Conservation (phyloP, 2,888 invertebrate genomes). For the Rhagium mordax region DNA sequence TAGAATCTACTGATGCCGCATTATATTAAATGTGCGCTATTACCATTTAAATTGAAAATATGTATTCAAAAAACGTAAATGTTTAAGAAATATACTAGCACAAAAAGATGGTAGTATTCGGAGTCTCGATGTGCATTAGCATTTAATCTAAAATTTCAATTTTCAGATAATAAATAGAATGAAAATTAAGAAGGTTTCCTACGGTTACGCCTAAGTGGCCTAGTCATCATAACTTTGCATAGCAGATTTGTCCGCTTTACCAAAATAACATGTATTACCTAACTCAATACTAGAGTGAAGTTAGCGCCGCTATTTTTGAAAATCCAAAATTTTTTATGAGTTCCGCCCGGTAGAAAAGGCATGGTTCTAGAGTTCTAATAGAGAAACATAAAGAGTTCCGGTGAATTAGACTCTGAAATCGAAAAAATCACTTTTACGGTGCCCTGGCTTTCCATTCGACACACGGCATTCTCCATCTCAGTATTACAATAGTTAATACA, state of each 20-base stretch:
- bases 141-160: constrained; percentile 4
- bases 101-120: background rate
- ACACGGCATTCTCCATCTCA: too few relatives aligned
- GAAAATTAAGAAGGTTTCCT: constrained; percentile 2
- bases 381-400: too few relatives aligned
- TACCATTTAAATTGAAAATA: constrained; percentile 13
- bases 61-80: background rate
- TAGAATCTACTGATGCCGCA: background rate
- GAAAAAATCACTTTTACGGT: too few relatives aligned
- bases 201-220: background rate
- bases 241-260: background rate
- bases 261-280: background rate
- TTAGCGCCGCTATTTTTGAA: too few relatives aligned
- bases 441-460: too few relatives aligned
- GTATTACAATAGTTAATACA: too few relatives aligned
- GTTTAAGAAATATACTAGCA: background rate
- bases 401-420: too few relatives aligned
- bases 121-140: constrained; percentile 1
- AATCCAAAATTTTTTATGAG: too few relatives aligned
- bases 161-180: constrained; percentile 5
- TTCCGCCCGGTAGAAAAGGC: too few relatives aligned
- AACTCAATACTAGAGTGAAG: too few relatives aligned
- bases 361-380: too few relatives aligned
- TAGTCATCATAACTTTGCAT: background rate
- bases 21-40: background rate